Evolutionary conservation across 2,888 invertebrate genomes (phyloP).

Genomic region (Abrostola tripartita): DNA sequence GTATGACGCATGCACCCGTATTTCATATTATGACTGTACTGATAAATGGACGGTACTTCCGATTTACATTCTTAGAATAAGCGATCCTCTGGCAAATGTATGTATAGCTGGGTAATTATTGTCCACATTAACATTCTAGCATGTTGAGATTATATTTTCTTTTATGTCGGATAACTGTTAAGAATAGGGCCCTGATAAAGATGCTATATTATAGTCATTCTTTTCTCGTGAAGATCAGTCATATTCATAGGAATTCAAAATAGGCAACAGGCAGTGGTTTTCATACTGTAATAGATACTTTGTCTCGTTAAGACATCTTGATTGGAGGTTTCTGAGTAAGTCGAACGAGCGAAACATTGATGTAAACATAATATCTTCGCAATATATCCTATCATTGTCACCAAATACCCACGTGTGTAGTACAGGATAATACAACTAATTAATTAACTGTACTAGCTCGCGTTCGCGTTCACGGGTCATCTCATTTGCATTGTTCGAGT

Average conservation of each 20-base stretch:
- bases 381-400: neutral
- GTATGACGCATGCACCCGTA: constrained; percentile 72
- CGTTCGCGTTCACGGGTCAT: constrained; percentile 43
- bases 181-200: too few species aligned
- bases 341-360: too few species aligned
- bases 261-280: too few species aligned
- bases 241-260: too few species aligned
- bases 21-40: constrained; percentile 42
- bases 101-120: constrained; percentile 13
- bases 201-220: too few species aligned
- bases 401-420: constrained; percentile 1
- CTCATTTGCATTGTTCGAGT: constrained; percentile 54
- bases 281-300: too few species aligned
- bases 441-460: constrained; percentile 35
- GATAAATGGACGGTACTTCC: constrained; percentile 32
- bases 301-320: too few species aligned
- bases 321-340: too few species aligned
- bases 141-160: neutral
- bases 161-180: too few species aligned
- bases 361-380: too few species aligned
- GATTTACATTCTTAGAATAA: constrained; percentile 33
- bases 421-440: constrained; percentile 19
- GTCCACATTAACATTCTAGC: neutral
- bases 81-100: constrained; percentile 27
- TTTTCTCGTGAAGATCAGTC: too few species aligned